Evolutionary conservation across 2,888 invertebrate species (phyloP), one percentile per base, ranked within the genome.

Genomic region (Acronicta psi): DNA sequence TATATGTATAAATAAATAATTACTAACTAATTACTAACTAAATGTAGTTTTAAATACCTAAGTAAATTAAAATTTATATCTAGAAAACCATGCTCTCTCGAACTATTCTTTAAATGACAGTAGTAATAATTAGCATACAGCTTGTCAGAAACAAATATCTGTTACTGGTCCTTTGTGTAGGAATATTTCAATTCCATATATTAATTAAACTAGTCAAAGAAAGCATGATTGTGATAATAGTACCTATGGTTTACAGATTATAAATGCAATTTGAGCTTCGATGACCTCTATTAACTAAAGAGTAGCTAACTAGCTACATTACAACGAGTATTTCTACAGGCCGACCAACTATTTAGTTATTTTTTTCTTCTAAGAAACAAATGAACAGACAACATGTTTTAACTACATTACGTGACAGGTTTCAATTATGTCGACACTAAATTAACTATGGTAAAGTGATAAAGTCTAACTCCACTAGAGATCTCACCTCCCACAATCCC

Each of bases 251-350:
- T n/a, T 63, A 75, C 57, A 61, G 73, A 69, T 71, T 79, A 85
- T 87, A 89, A 89, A 89, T 89, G 88, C 88, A 86, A 75, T 66
- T 83, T 81, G 84, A 84, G 82, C 83, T 69, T 66, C 44, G n/a
- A 60, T 57, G 58, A 72, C 53, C 38, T 41, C 45, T 42, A 46
- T 18, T 17, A 40, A 11, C 18, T 54, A 58, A 29, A 49, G n/a
- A n/a, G n/a, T n/a, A n/a, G n/a, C n/a, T n/a, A n/a, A 25, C 8
- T 38, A 10, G 4, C 34, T 41, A 52, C 5, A 31, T 7, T 16
- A 29, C 16, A 31, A 49, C 44, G 66, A 75, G 60, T 68, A 71
- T 75, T 69, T 46, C 40, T 56, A 63, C 59, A 63, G 51, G 61
- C 11, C 52, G 25, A 13, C 34, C 34, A 34, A 17, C n/a, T 25